Evolutionary conservation across 1,140 invertebrate genomes (phyloP).

Genomic region (Trichomalopsis sarcophagae): DNA sequence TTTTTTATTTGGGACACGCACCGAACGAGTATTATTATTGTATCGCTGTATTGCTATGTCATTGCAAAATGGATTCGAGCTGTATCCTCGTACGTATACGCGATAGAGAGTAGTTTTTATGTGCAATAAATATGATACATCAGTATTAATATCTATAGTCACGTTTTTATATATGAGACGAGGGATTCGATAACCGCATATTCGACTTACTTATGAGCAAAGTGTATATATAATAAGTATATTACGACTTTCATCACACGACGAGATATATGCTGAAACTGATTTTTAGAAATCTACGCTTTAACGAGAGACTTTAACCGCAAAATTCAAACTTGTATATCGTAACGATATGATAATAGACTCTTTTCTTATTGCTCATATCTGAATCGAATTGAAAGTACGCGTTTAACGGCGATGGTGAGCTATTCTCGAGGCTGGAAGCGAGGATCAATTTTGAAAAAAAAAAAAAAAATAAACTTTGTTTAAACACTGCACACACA

Average conservation of each 20-base stretch:
- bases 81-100: neutral
- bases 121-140: conserved; percentile 1
- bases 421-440: neutral
- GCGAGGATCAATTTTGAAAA: conserved; percentile 41
- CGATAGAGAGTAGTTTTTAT: conserved; percentile 8
- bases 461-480: neutral
- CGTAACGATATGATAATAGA: neutral
- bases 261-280: too few relatives aligned
- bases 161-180: conserved; percentile 19
- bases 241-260: neutral
- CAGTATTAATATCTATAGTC: conserved; percentile 12
- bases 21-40: neutral
- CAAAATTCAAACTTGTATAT: neutral
- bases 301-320: too few relatives aligned
- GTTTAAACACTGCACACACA: neutral
- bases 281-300: too few relatives aligned
- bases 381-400: neutral
- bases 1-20: neutral
- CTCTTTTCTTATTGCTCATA: neutral
- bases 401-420: too few relatives aligned
- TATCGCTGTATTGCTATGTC: too few relatives aligned
- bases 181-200: neutral
- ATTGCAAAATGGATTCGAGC: neutral
- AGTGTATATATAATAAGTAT: neutral
- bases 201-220: conserved; percentile 1